These are phyloP conservation scores for Lycopodina hypogea DNA, from an alignment of 37 sponge, comb jelly and placozoan genomes.

Conservation along the genomic window DNA sequence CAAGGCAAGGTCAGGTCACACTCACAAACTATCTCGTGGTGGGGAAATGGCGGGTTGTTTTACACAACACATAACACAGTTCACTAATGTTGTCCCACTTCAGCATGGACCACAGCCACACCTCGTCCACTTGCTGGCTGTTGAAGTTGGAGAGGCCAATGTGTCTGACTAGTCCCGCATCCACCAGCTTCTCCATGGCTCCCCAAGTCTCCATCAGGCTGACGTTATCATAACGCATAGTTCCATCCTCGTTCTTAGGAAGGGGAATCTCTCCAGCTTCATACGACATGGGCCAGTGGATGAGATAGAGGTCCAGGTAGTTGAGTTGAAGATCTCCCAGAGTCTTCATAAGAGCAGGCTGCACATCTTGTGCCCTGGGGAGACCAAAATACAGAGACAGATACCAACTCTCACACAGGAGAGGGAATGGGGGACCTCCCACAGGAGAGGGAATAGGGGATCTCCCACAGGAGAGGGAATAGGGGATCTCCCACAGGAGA, in stretches of 20 bases:
- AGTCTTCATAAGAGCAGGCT: conserved; percentile 67
- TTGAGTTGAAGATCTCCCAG: conserved; percentile 79
- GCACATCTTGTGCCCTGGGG: conserved; percentile 71
- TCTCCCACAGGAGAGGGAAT: too few relatives aligned
- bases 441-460: too few relatives aligned
- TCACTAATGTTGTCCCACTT: neutral
- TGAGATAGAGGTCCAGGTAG: conserved; percentile 91
- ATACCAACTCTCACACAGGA: too few relatives aligned
- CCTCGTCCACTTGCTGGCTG: conserved; percentile 81
- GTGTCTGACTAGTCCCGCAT: conserved; percentile 74
- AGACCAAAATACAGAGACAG: neutral
- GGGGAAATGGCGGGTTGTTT: neutral
- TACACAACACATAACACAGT: too few relatives aligned
- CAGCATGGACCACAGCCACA: neutral
- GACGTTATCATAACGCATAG: conserved; percentile 49
- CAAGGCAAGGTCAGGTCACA: neutral
- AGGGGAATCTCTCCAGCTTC: conserved; percentile 43
- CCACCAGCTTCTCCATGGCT: conserved; percentile 89
- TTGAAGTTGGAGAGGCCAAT: conserved; percentile 98
- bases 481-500: too few relatives aligned
- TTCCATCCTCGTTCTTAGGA: conserved; percentile 80
- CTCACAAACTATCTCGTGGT: neutral
- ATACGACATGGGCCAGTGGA: conserved; percentile 88
- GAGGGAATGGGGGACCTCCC: too few relatives aligned
- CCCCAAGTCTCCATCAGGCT: conserved; percentile 75